phyloP scores from a whole-genome alignment of 2,113 vertebrate species.

The Leiothrix lutea region DNA sequence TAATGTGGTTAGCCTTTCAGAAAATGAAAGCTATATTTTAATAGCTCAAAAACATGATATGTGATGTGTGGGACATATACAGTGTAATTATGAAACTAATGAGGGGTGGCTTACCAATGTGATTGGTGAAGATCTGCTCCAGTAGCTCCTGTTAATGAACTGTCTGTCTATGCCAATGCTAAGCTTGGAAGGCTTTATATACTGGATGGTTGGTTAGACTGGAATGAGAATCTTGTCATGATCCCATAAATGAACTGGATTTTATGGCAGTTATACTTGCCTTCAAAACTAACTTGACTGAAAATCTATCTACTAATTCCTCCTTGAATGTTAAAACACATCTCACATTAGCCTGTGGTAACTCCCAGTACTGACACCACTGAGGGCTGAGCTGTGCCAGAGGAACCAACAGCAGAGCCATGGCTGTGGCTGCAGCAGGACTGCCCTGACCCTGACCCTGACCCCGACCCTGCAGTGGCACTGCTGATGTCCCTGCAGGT shows the following conservation, averaged over 20 bases:
- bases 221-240: background rate
- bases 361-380: background rate
- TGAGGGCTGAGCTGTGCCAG: background rate
- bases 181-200: conserved; percentile 20
- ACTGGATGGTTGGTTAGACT: conserved; percentile 19
- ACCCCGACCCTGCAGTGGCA: too few relatives aligned
- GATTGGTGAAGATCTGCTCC: conserved; percentile 50
- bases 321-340: background rate
- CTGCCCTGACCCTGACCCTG: background rate
- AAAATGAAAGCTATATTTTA: conserved; percentile 66
- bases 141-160: conserved; percentile 37
- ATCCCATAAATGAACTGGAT: conserved; percentile 10
- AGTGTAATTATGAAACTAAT: conserved; percentile 71
- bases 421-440: background rate
- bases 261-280: conserved; percentile 16
- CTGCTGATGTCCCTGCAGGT: rapidly evolving
- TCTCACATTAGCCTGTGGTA: background rate
- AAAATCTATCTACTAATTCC: background rate
- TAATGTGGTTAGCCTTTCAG: conserved; percentile 59
- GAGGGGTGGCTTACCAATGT: conserved; percentile 39
- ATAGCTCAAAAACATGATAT: conserved; percentile 48
- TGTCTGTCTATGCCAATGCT: background rate
- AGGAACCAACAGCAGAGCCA: background rate
- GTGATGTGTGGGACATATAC: conserved; percentile 46
- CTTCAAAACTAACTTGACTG: background rate